Percentiles rank a stretch among this genome's conserved stretches.
Conservation (phyloP, 2,888 invertebrate genomes). For the Panzeria rudis region DNA sequence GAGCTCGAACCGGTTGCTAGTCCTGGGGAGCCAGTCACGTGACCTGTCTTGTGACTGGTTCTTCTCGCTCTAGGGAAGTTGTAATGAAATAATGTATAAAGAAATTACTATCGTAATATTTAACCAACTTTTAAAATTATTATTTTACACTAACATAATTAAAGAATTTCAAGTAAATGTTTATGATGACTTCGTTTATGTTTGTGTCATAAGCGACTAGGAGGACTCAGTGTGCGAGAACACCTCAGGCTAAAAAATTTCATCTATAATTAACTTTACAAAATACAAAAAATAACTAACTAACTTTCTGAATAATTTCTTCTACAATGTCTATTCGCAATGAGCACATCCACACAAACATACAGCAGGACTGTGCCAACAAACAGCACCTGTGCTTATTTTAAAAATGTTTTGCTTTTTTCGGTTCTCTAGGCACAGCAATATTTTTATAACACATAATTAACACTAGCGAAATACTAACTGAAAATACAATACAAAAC, state of each 20-base stretch:
- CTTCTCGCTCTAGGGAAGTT: neutral
- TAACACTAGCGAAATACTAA: conserved; percentile 76
- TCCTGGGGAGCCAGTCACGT: too few species aligned
- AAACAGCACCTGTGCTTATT: conserved; percentile 63
- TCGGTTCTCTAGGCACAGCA: conserved; percentile 41
- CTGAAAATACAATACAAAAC: conserved; percentile 20
- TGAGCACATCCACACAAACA: neutral
- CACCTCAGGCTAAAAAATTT: conserved; percentile 65
- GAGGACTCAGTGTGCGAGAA: conserved; percentile 46
- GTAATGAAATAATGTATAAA: too few species aligned
- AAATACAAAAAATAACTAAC: conserved; percentile 30
- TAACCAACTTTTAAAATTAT: neutral
- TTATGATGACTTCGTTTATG: conserved; percentile 7
- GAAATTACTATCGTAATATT: neutral
- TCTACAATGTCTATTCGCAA: conserved; percentile 17
- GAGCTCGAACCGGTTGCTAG: too few species aligned
- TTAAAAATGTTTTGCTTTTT: conserved; percentile 42
- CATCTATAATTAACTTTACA: conserved; percentile 71
- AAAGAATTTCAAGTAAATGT: conserved; percentile 2
- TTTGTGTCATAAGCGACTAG: conserved; percentile 40
- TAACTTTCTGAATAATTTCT: conserved; percentile 57
- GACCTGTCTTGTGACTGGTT: too few species aligned
- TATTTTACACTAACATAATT: too few species aligned
- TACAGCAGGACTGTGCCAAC: neutral
- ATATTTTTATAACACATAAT: conserved; percentile 77